These are phyloP conservation scores for Salminus brasiliensis DNA, from an alignment of 2,113 vertebrate species.

Conservation along the genomic window DNA sequence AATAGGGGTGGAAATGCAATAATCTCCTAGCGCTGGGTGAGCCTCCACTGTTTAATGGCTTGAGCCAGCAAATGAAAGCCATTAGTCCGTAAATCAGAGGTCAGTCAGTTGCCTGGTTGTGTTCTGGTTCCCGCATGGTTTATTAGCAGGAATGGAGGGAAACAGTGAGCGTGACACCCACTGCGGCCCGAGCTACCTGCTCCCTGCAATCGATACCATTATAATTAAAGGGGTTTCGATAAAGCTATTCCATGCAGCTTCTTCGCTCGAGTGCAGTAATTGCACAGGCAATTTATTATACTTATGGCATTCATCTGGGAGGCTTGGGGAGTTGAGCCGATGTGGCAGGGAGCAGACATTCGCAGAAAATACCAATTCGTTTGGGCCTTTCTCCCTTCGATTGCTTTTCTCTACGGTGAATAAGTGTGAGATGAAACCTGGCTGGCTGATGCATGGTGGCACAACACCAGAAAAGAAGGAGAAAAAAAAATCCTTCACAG, in stretches of 20 bases:
- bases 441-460: constrained; percentile 14
- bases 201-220: constrained; percentile 69
- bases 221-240: constrained; percentile 76
- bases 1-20: neutral
- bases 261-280: constrained; percentile 65
- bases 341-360: constrained; percentile 29
- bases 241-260: constrained; percentile 71
- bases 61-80: constrained; percentile 28
- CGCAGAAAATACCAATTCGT: constrained; percentile 51
- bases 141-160: constrained; percentile 28
- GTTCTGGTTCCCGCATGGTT: constrained; percentile 25
- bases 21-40: neutral
- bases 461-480: constrained; percentile 25
- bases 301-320: constrained; percentile 66
- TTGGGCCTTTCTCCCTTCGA: constrained; percentile 33
- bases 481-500: constrained; percentile 14
- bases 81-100: constrained; percentile 32
- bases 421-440: constrained; percentile 51
- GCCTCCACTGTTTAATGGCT: constrained; percentile 16
- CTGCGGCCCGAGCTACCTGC: constrained; percentile 58
- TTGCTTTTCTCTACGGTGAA: constrained; percentile 47
- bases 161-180: constrained; percentile 37
- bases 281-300: constrained; percentile 70
- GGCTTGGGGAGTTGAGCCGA: neutral
- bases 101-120: neutral